phyloP scores from a whole-genome alignment of 2,888 invertebrate species.

The Graphium colonna region DNA sequence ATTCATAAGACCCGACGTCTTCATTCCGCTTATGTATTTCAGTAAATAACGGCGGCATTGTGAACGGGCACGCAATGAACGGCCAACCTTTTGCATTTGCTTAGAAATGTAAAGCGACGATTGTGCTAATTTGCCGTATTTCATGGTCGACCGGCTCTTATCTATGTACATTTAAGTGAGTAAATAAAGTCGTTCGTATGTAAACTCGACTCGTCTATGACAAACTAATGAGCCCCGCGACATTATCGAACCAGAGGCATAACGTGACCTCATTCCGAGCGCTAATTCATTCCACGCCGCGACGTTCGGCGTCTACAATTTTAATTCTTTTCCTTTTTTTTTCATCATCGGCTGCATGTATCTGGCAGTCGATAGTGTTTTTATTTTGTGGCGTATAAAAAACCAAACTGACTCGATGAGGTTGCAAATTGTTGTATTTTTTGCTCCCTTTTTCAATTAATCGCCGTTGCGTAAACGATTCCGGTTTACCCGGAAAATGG shows the following conservation, averaged over 20 bases:
- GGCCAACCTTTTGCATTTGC: slow-evolving; percentile 10
- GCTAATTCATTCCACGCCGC: slow-evolving; percentile 38
- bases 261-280: slow-evolving; percentile 43
- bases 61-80: slow-evolving; percentile 9
- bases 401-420: slow-evolving; percentile 37
- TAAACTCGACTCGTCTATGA: slow-evolving; percentile 30
- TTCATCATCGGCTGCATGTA: background rate
- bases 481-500: slow-evolving; percentile 37
- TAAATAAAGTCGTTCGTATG: slow-evolving; percentile 26
- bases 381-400: slow-evolving; percentile 34
- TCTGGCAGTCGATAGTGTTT: slow-evolving; percentile 4
- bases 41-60: slow-evolving; percentile 15
- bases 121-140: slow-evolving; percentile 39
- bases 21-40: background rate
- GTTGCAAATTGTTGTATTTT: slow-evolving; percentile 42
- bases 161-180: slow-evolving; percentile 33
- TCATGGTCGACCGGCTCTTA: slow-evolving; percentile 41
- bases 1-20: slow-evolving; percentile 6
- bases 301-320: background rate
- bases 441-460: slow-evolving; percentile 40
- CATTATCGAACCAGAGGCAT: slow-evolving; percentile 37
- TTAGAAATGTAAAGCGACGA: slow-evolving; percentile 21
- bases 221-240: slow-evolving; percentile 35
- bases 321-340: slow-evolving; percentile 9
- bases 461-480: slow-evolving; percentile 43